A percentile compares a stretch with the other conserved stretches of the same genome.
These are phyloP conservation scores for Lanistes nyassanus DNA, from an alignment of 1,140 invertebrate genomes.

Conservation along the genomic window DNA sequence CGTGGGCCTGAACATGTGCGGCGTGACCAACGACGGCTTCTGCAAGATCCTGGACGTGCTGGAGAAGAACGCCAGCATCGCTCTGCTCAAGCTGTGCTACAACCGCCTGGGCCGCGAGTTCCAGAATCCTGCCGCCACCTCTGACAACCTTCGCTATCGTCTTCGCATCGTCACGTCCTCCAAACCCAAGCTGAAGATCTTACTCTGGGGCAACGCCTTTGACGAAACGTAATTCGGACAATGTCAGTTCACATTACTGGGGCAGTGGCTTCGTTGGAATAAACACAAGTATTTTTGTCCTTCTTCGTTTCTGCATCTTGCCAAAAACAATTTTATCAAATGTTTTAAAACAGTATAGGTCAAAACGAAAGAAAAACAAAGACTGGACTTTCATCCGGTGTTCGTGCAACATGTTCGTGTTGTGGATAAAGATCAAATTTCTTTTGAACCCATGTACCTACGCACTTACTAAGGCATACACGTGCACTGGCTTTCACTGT, in stretches of 20 bases:
- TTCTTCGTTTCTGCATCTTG: neutral
- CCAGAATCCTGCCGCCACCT: conserved; percentile 46
- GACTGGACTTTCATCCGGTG: too few species aligned
- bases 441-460: too few species aligned
- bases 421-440: too few species aligned
- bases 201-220: conserved; percentile 64
- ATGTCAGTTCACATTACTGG: neutral
- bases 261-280: neutral
- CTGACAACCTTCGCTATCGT: conserved; percentile 56
- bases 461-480: too few species aligned
- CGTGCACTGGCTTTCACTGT: too few species aligned
- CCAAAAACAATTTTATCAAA: neutral
- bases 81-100: conserved; percentile 57
- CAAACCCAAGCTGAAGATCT: conserved; percentile 62
- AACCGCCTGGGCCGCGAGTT: conserved; percentile 54
- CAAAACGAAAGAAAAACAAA: neutral
- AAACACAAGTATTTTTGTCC: neutral
- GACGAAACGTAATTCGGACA: conserved; percentile 43
- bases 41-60: conserved; percentile 57
- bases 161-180: conserved; percentile 60
- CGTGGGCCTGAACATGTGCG: conserved; percentile 63
- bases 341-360: neutral
- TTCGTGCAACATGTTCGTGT: too few species aligned
- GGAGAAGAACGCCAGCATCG: conserved; percentile 53
- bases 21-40: conserved; percentile 63